Evolutionary conservation across 2,888 invertebrate genomes (phyloP), one percentile per base, ranked within the genome.

Genomic region (Lottia scabra): DNA sequence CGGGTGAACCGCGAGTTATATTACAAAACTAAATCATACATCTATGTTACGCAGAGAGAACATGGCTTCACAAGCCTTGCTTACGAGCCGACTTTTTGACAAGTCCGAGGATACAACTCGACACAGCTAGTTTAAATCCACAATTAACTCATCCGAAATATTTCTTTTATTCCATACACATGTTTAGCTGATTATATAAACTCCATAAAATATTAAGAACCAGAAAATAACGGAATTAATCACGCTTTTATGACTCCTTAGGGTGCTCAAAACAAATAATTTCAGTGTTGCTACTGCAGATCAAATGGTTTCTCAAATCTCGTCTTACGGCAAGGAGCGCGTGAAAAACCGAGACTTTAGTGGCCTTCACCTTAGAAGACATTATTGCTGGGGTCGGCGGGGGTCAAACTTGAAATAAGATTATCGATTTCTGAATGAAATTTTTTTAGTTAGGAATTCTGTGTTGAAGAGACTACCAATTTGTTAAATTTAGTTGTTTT

Each of bases 1-100:
- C 85, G 95, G 94, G 93, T 98, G 98, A 89, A 98, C 95, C 85
- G 56, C 56, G 23, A 56, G 56, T 23, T 23, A 23, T 56, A 56
- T 56, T 23, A 23, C 19, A 56, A 56, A 56, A 23, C 56, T 56
- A 56, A 56, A 56, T 56, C 56, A 56, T 56, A 56, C 19, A 56
- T 56, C 56, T 56, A 56, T 56, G 23, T 56, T 56, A 56, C 56
- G 56, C 56, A 56, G 19, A 56, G 56, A 56, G 56, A 56, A 56
- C 56, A 56, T 56, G 56, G 56, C 56, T 56, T 56, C 56, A 38
- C 38, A 38, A 38, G 38, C 38, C 38, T 38, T 38, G 38, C 38
- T 38, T 38, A 38, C 38, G 10, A 56, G 56, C 56, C 19, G 23
- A 23, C 23, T 23, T 56, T 56, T 75, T 77, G 71, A 77, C 72